Evolutionary conservation across 92 coral and sea anemone genomes (phyloP), one percentile per base, ranked within the genome.

Genomic region (Bergia puertoricense): DNA sequence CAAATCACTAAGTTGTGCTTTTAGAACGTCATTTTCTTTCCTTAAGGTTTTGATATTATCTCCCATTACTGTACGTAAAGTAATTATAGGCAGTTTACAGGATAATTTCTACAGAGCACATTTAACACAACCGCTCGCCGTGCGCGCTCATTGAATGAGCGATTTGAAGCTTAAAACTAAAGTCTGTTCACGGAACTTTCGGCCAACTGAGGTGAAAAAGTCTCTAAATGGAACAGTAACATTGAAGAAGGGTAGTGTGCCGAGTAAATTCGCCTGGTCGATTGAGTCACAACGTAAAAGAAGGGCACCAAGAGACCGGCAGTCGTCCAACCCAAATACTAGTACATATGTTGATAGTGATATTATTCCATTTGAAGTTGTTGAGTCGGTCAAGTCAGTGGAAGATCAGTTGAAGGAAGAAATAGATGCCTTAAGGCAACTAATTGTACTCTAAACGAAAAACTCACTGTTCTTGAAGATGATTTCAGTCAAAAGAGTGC

Each of bases 121-220:
- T 30, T 30, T 30, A 30, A 30, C 30, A 30, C 30, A 30, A 30
- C 30, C 30, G 30, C 30, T 30, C 30, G 30, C 30, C 30, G 30
- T 30, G 30, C 30, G 30, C 30, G 30, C 30, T 30, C 30, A 30
- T 30, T 30, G 30, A 30, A 30, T 30, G 30, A 30, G 30, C 67
- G 36, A 22, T 36, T 36, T 86, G 83, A 86, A 57, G 74, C 74
- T 36, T 38, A 76, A 16, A 66, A 77, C 89, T 50, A 86, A 86
- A 77, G 85, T 86, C 77, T 86, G 89, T 67, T 86, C 89, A 18
- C 83, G 78, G 76, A 85, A 86, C 85, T 86, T 86, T 86, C 14
- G 36, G 85, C 75, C 76, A 40, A 77, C 75, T 39, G 89, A 86
- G 50, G 11, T 77, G 85, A 86, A 77, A 38, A 86, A 48, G 66